A percentile compares a stretch with the other conserved stretches of the same genome.
Evolutionary conservation across 2,797 vertebrate species (phyloP).

Genomic region (Eutrigla gurnardus): DNA sequence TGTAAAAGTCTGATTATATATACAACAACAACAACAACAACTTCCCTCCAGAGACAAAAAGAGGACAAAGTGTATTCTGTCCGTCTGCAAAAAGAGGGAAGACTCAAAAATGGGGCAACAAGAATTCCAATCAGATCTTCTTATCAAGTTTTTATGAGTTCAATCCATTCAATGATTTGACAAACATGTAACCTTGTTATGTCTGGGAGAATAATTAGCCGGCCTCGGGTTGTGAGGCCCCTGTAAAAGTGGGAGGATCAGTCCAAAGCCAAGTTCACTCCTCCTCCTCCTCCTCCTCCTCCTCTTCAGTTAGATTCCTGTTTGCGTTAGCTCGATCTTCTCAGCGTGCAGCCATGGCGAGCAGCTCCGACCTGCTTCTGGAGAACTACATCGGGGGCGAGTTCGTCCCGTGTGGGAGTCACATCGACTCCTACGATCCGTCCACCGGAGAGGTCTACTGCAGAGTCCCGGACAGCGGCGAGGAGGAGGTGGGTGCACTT

Average conservation of each 20-base stretch:
- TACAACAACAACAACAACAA: neutral
- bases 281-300: too few relatives aligned
- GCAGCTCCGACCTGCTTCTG: conserved; percentile 80
- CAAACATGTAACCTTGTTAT: too few relatives aligned
- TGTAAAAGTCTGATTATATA: neutral
- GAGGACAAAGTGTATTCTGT: neutral
- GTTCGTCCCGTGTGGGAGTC: conserved; percentile 86
- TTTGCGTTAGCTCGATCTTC: neutral
- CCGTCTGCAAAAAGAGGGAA: neutral
- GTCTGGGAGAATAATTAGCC: conserved; percentile 25
- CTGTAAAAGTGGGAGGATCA: conserved; percentile 29
- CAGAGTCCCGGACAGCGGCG: conserved; percentile 93
- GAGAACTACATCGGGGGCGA: conserved; percentile 94
- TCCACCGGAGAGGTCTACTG: conserved; percentile 93
- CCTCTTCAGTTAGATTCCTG: too few relatives aligned
- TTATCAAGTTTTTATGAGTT: too few relatives aligned
- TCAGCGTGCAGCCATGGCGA: conserved; percentile 42
- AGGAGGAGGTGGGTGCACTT: conserved; percentile 88
- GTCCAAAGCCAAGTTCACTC: too few relatives aligned
- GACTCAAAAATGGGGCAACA: neutral
- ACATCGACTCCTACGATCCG: conserved; percentile 92
- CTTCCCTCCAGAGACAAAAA: neutral
- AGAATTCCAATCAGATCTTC: neutral
- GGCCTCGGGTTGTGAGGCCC: neutral
- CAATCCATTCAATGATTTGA: too few relatives aligned